Percentiles rank a stretch among this genome's conserved stretches.
These are phyloP conservation scores for Vannuccia rotundouncinata DNA, from an alignment of 2,888 invertebrate genomes.

Conservation along the genomic window DNA sequence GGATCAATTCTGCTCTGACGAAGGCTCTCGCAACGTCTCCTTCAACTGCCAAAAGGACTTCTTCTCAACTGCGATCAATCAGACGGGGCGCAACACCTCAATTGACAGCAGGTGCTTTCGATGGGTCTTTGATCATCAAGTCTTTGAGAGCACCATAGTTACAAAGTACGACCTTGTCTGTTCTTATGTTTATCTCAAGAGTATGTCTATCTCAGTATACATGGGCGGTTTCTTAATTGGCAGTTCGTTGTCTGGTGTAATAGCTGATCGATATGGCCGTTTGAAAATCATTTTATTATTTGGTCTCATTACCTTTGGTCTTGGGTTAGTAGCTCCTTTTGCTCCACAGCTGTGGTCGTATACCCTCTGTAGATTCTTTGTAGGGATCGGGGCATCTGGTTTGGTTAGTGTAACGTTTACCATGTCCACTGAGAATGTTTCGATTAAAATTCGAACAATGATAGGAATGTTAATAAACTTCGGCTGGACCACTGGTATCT, in stretches of 20 bases:
- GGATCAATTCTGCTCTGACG: background rate
- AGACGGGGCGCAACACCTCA: background rate
- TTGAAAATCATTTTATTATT: background rate
- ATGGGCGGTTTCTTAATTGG: background rate
- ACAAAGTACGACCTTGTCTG: slow-evolving; percentile 16
- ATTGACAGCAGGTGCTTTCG: background rate
- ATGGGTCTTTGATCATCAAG: background rate
- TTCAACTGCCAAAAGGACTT: background rate
- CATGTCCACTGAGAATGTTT: background rate
- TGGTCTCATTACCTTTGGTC: background rate
- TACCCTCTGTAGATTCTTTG: background rate
- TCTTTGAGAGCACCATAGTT: slow-evolving; percentile 1
- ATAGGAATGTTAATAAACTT: slow-evolving; percentile 2
- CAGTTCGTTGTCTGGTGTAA: background rate
- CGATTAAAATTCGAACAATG: background rate
- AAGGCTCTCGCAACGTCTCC: background rate
- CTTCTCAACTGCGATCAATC: background rate
- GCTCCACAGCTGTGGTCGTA: background rate
- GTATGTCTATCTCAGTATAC: background rate
- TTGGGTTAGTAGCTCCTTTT: background rate
- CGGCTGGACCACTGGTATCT: background rate
- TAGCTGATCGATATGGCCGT: background rate
- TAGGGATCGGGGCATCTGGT: background rate
- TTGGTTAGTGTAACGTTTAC: background rate
- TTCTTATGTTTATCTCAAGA: background rate